A percentile compares a stretch with the other conserved stretches of the same genome.
Conservation (phyloP, 1,140 invertebrate species). For the Bombyx mandarina region DNA sequence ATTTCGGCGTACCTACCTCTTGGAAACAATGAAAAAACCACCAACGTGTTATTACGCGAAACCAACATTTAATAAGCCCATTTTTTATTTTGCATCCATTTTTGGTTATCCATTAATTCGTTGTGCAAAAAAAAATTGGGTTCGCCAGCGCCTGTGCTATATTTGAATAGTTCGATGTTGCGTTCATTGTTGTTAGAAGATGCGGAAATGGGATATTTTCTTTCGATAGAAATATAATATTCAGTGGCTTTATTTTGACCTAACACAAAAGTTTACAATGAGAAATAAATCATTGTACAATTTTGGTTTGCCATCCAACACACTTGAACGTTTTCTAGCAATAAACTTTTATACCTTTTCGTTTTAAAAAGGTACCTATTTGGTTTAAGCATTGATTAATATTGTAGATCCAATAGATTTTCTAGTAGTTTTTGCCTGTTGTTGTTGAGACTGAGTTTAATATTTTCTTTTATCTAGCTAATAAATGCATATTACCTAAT, state of each 20-base stretch:
- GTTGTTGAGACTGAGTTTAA: too few species aligned
- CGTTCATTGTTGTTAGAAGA: constrained; percentile 64
- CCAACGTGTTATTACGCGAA: constrained; percentile 68
- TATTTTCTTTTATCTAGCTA: too few species aligned
- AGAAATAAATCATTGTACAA: constrained; percentile 34
- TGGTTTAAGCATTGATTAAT: too few species aligned
- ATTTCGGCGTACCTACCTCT: constrained; percentile 40
- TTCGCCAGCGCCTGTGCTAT: constrained; percentile 45
- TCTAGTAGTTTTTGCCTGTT: too few species aligned
- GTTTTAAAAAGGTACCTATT: too few species aligned
- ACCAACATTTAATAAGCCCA: constrained; percentile 69
- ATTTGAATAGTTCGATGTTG: constrained; percentile 66
- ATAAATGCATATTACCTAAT: too few species aligned
- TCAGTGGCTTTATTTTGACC: constrained; percentile 59
- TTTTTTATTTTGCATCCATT: constrained; percentile 62
- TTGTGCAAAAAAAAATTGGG: constrained; percentile 50
- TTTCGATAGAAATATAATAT: constrained; percentile 70
- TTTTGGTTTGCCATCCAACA: constrained; percentile 6
- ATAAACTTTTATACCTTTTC: too few species aligned
- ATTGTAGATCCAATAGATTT: too few species aligned
- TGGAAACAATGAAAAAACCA: constrained; percentile 67
- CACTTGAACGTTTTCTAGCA: too few species aligned
- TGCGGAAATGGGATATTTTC: constrained; percentile 71
- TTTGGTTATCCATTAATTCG: constrained; percentile 70
- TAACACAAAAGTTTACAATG: constrained; percentile 40